Conservation (phyloP, 2,797 vertebrate species). For the Falco naumanni region DNA sequence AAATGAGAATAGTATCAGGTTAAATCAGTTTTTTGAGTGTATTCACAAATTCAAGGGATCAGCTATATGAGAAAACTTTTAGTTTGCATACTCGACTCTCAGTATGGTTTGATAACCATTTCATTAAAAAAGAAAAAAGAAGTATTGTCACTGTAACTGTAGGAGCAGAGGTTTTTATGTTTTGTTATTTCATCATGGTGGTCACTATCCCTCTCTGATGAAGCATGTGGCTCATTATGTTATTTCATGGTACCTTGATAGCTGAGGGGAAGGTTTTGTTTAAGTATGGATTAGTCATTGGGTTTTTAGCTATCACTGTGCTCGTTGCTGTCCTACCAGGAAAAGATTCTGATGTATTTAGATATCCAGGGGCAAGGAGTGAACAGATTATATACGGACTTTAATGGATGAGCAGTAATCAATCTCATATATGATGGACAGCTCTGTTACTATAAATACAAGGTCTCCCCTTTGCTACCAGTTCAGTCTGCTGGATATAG, state of each 20-base stretch:
- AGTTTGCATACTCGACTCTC: background rate
- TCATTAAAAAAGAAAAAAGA: background rate
- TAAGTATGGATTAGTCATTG: conserved; percentile 6
- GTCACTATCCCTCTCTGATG: background rate
- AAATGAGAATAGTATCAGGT: background rate
- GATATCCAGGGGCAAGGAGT: background rate
- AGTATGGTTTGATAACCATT: background rate
- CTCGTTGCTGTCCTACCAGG: background rate
- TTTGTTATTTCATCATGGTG: background rate
- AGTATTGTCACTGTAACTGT: background rate
- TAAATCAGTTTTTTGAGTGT: background rate
- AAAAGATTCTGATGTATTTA: background rate
- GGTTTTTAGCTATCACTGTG: background rate
- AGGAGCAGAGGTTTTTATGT: background rate
- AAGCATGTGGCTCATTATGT: background rate
- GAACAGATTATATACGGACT: background rate
- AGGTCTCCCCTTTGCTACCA: background rate
- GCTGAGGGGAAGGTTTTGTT: conserved; percentile 12
- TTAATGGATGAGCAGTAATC: background rate
- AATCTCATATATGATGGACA: background rate
- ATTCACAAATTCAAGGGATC: background rate
- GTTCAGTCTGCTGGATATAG: background rate
- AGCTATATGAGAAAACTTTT: background rate
- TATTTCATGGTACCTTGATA: background rate
- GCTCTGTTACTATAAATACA: background rate